Evolutionary conservation across 2,797 vertebrate species (phyloP), one percentile per base, ranked within the genome.

Genomic region (Austrolebias charrua): DNA sequence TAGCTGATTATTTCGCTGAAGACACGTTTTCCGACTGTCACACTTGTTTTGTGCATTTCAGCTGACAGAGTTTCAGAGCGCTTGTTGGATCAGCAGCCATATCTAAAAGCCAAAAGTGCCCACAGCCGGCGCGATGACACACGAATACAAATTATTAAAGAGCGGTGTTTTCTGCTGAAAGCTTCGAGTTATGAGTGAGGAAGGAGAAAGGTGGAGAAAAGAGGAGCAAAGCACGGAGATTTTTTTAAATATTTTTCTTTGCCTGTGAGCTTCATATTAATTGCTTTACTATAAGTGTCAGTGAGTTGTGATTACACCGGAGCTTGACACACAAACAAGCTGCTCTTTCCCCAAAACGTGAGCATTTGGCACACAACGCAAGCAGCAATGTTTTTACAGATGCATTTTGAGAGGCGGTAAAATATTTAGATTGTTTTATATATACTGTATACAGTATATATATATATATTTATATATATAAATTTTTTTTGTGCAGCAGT

Each of bases 121-220:
- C 24, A 2, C 72, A 80, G 81, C 83, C 76, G 61, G 69, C 75
- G 31, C 33, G 58, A 78, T 78, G 75, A 83, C 81, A 81, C 83
- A 82, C 44, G 73, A 86, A 79, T 76, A 85, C 82, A 89, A 89
- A 89, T 87, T 76, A 89, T 89, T 88, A 71, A 89, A 84, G 71
- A 87, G 79, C 38, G 4, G 59, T 24, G 35, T 81, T 71, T 84
- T 78, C 78, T 57, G 68, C 77, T 83, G 73, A 85, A 82, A 83
- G 82, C 79, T 80, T 81, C 69, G 62, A 60, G 78, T 81, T 73
- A 63, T 49, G 59, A 78, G 69, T 12, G 52, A 79, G 82, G 55
- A 67, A 50, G 51, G 47, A 55, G 60, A 70, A 57, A 28, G 5
- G 35, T 38, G 68, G 58, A 69, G 65, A 61, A 64, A 70, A 16